Percentiles rank a stretch among this genome's conserved stretches.
Evolutionary conservation across 2,797 vertebrate species (phyloP).

Genomic region (Dicrostonyx torquatus): DNA sequence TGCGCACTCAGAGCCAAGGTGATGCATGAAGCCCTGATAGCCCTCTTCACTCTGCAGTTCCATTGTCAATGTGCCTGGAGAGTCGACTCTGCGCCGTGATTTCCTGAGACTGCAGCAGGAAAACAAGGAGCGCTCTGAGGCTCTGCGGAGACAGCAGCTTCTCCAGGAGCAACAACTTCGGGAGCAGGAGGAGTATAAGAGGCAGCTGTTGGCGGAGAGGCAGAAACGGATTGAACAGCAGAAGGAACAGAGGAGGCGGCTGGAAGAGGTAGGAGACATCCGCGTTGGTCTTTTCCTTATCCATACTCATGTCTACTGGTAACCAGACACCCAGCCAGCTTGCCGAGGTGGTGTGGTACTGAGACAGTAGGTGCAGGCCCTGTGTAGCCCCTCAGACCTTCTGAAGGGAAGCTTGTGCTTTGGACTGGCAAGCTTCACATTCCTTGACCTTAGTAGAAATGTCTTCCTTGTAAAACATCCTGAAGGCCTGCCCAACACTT

Average conservation of each 20-base stretch:
- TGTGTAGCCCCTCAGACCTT: background rate
- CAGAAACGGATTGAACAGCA: slow-evolving; percentile 95
- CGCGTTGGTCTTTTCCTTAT: rapidly evolving
- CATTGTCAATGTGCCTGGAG: slow-evolving; percentile 93
- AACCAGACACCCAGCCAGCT: background rate
- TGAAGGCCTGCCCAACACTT: background rate
- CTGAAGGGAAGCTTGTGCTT: background rate
- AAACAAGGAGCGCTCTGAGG: slow-evolving; percentile 94
- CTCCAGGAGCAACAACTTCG: slow-evolving; percentile 94
- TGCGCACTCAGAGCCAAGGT: background rate
- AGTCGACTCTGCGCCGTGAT: slow-evolving; percentile 93
- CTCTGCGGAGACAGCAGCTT: slow-evolving; percentile 93
- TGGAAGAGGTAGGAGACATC: slow-evolving; percentile 90
- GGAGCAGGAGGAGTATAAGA: slow-evolving; percentile 94
- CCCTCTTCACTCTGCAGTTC: slow-evolving; percentile 84
- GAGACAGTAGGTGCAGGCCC: background rate
- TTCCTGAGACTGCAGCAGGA: slow-evolving; percentile 94
- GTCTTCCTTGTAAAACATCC: background rate
- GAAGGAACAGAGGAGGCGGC: slow-evolving; percentile 92
- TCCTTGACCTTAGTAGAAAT: background rate
- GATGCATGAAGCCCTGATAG: background rate
- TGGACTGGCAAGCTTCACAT: background rate
- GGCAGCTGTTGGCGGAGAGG: slow-evolving; percentile 92
- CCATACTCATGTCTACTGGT: rapidly evolving
- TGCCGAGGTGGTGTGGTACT: background rate